phyloP scores from a whole-genome alignment of 2,888 invertebrate genomes.

The Drosophila pegasa region DNA sequence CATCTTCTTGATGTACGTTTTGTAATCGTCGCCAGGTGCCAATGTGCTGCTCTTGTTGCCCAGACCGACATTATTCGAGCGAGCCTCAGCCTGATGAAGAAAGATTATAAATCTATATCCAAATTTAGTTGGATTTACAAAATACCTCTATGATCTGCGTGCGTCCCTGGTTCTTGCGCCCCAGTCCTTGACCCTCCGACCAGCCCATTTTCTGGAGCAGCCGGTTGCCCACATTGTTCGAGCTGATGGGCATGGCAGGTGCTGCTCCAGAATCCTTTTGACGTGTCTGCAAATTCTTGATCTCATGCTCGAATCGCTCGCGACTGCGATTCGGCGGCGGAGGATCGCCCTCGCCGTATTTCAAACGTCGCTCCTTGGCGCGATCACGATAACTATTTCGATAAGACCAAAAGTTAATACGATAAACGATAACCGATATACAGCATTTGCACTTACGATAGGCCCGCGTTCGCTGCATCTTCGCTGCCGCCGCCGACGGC shows the following conservation, averaged over 20 bases:
- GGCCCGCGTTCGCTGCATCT: constrained; percentile 35
- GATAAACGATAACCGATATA: not conserved
- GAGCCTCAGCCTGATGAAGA: constrained; percentile 76
- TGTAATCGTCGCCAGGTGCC: constrained; percentile 84
- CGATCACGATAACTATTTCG: constrained; percentile 92
- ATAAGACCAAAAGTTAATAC: not conserved
- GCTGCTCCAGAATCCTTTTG: constrained; percentile 78
- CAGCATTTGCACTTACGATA: constrained; percentile 55
- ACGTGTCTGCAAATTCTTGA: constrained; percentile 84
- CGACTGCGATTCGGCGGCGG: constrained; percentile 89
- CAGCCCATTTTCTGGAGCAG: constrained; percentile 99
- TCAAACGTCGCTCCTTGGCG: constrained; percentile 97
- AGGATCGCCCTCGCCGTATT: constrained; percentile 95
- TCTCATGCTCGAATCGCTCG: constrained; percentile 89
- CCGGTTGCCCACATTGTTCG: constrained; percentile 97
- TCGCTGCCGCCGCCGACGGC: constrained; percentile 23
- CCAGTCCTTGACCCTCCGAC: constrained; percentile 98
- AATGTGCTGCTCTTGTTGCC: constrained; percentile 88
- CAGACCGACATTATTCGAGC: constrained; percentile 92
- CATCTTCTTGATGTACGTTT: constrained; percentile 85
- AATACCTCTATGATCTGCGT: constrained; percentile 94
- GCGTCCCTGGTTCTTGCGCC: constrained; percentile 96
- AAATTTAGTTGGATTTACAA: not conserved
- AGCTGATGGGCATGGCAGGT: constrained; percentile 87
- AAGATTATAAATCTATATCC: not conserved